Conservation (phyloP, 2,797 vertebrate species). For the Cryptoblepharus egeriae region DNA sequence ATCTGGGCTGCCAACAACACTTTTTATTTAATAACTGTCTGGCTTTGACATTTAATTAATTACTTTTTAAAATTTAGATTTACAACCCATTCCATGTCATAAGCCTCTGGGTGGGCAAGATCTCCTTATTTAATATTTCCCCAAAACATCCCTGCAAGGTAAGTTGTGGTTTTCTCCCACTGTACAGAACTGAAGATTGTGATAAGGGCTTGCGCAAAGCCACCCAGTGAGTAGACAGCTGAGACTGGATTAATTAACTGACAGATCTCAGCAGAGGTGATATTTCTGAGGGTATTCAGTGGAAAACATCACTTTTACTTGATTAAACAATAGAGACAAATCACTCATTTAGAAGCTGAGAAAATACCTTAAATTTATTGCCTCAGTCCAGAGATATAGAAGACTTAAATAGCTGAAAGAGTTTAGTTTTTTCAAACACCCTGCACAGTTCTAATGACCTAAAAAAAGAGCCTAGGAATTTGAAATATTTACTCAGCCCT, state of each 20-base stretch:
- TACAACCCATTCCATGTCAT: neutral
- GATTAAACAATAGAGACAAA: neutral
- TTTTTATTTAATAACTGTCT: constrained; percentile 28
- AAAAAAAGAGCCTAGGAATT: neutral
- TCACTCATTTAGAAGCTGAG: neutral
- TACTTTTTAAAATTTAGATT: neutral
- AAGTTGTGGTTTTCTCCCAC: neutral
- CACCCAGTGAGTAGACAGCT: constrained; percentile 23
- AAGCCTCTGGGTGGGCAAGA: constrained; percentile 22
- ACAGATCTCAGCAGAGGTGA: constrained; percentile 9
- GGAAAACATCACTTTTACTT: neutral
- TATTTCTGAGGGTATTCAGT: constrained; percentile 17
- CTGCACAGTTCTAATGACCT: neutral
- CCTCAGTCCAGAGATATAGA: neutral
- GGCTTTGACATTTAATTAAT: constrained; percentile 2
- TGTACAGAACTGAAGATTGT: neutral
- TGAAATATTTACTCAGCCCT: neutral
- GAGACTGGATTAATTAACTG: constrained; percentile 24
- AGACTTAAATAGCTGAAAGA: neutral
- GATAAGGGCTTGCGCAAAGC: constrained; percentile 27
- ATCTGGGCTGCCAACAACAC: neutral
- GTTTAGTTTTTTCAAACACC: neutral
- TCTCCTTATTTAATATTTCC: constrained; percentile 15
- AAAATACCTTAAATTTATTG: neutral
- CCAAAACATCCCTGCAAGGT: constrained; percentile 34